Base-by-base conservation (phyloP, 2,113 vertebrate genomes). In the Pluvianellus socialis region DNA sequence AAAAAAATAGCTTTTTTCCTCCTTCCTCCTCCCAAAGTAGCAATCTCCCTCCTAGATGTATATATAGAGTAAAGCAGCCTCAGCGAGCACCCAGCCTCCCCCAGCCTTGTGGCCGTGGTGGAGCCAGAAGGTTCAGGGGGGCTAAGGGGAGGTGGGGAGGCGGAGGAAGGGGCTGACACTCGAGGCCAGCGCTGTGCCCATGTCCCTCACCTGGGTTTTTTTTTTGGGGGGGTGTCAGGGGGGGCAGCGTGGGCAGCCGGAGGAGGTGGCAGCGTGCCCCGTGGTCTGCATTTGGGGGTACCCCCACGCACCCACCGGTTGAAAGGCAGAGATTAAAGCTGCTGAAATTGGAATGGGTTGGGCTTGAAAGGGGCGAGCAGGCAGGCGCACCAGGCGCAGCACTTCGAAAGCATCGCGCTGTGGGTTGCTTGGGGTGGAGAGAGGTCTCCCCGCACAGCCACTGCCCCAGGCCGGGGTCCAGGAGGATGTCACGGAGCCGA, bases 401-500 rank as follows among this genome's bases (percentile, higher is more conserved):
- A 13, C 72, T 95, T 93, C 58, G 68, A 88, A 81, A 77, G 27
- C 55, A 32, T 53, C 1, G 0, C 3, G 4, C 38, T 14, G 80
- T 0, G 3, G 42, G 79, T 4, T 65, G 63, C 38, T 9, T 44
- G 32, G 32, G 66, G 61, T n/a, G n/a, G 49, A 66, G 24, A 45
- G 21, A 61, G 12, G 10, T 87, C 35, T 62, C 33, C 72, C 30
- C 0, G 0, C 21, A 44, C 20, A 70, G 50, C 14, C 26, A 2
- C 44, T 47, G 23, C 17, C 28, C 0, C 0, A 55, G 17, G 32
- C 0, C 1, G 12, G 47, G 50, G 14, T 82, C 32, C 3, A 4
- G 35, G n/a, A 9, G 14, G 32, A 44, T 1, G 0, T 42, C 65
- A 44, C 0, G 1, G 14, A 79, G 40, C 10, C 0, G 0, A 77